Base-by-base conservation (phyloP, 2,888 invertebrate genomes). In the Oxycera nigricornis region DNA sequence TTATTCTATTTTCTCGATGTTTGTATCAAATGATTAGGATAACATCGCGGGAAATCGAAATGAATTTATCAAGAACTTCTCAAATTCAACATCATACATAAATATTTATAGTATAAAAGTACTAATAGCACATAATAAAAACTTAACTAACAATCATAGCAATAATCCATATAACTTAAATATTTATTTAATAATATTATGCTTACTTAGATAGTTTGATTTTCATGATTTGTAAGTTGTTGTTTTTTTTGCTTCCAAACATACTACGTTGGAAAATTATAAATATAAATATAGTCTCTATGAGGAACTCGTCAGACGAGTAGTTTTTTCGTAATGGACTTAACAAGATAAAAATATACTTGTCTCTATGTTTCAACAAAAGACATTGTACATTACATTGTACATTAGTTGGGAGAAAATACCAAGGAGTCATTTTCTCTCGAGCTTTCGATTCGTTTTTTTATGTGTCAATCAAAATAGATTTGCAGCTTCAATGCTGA, bases 281-380 rank as follows among this genome's bases (percentile, higher is more conserved):
- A 70, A 30, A 55, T 55, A 55, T 14, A 39, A 20, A 35, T 26
- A 68, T 55, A 70, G 70, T 31, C 70, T 70, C 70, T 70, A 70
- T 70, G 31, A 70, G 70, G 65, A 65, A 39, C 70, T 70, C 70
- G 70, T 70, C 52, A 52, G 22, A 70, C 70, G 70, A 70, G 52
- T 31, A 39, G 3, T 20, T 4, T 39, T 26, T 41, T 14, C 24
- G 39, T 20, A 61, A 28, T 26, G 14, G 30, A 11, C 26, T 22
- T 7, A 52, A 22, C 57, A 2, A 57, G 24, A 17, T 22, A 57
- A 57, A 14, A n/a, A 46, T 46, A 46, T 46, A 46, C 46, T 46
- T 46, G 46, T 46, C 17, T 46, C 46, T 3, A 7, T 46, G 4
- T 46, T 17, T 46, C 46, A 46, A 46, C 14, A 46, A n/a, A 17